Conservation (phyloP, 2,888 invertebrate species). For the Tachina lurida region DNA sequence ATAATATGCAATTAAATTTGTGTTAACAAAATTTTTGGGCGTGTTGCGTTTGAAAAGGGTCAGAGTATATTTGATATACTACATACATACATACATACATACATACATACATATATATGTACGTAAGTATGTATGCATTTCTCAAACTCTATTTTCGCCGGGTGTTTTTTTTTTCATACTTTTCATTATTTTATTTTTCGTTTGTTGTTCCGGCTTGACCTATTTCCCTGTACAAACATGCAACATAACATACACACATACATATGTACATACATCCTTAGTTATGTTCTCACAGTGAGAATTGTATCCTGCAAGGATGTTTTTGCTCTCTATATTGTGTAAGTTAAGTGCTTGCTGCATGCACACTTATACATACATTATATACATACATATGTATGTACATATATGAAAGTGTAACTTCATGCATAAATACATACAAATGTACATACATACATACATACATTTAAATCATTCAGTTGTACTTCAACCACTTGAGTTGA, state of each 20-base stretch:
- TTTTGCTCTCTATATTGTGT: constrained; percentile 31
- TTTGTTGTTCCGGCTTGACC: constrained; percentile 72
- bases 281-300: constrained; percentile 45
- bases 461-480: constrained; percentile 48
- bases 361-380: background rate
- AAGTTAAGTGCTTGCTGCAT: constrained; percentile 31
- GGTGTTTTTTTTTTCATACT: constrained; percentile 46
- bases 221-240: constrained; percentile 55
- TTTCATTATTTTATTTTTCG: constrained; percentile 44
- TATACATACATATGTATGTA: background rate
- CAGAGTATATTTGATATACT: background rate
- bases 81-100: background rate
- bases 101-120: background rate
- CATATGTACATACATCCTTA: background rate
- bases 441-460: constrained; percentile 21
- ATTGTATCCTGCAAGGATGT: constrained; percentile 52
- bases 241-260: background rate
- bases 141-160: constrained; percentile 37
- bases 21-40: constrained; percentile 53
- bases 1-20: background rate
- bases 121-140: constrained; percentile 7
- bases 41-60: constrained; percentile 40
- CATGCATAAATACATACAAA: background rate
- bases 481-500: constrained; percentile 59
- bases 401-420: too few relatives aligned